Evolutionary conservation across 2,888 invertebrate genomes (phyloP).

Genomic region (Melikaiella ostensackeni): DNA sequence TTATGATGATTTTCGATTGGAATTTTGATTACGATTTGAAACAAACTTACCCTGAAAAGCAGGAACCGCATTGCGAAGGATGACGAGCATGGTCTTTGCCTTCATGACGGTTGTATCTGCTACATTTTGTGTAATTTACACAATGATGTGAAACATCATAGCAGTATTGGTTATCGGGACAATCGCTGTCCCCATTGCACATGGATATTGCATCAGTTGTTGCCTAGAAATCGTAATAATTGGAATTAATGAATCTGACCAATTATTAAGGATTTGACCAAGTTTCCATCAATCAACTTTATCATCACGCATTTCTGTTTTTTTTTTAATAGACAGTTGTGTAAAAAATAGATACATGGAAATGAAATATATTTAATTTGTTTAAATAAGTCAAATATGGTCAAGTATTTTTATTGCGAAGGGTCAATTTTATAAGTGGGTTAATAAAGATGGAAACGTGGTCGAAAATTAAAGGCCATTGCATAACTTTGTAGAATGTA

Average conservation of each 20-base stretch:
- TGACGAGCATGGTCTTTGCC: constrained; percentile 50
- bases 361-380: background rate
- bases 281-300: background rate
- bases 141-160: constrained; percentile 53
- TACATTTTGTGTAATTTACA: constrained; percentile 55
- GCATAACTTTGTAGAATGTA: constrained; percentile 16
- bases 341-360: background rate
- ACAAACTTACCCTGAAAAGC: constrained; percentile 50
- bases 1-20: background rate
- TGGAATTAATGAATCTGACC: background rate
- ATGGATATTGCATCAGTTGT: constrained; percentile 38
- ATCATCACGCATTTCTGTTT: background rate
- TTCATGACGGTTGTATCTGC: constrained; percentile 55
- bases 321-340: background rate
- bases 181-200: constrained; percentile 52
- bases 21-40: background rate
- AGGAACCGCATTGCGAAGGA: constrained; percentile 55
- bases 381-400: background rate
- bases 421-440: background rate
- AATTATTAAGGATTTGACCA: background rate
- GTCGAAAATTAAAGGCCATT: constrained; percentile 4
- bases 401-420: background rate
- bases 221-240: constrained; percentile 6
- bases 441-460: constrained; percentile 15
- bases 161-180: constrained; percentile 55